Percentiles rank a stretch among this genome's conserved stretches.
Evolutionary conservation across 2,888 invertebrate genomes (phyloP).

Genomic region (Taenaris catops): DNA sequence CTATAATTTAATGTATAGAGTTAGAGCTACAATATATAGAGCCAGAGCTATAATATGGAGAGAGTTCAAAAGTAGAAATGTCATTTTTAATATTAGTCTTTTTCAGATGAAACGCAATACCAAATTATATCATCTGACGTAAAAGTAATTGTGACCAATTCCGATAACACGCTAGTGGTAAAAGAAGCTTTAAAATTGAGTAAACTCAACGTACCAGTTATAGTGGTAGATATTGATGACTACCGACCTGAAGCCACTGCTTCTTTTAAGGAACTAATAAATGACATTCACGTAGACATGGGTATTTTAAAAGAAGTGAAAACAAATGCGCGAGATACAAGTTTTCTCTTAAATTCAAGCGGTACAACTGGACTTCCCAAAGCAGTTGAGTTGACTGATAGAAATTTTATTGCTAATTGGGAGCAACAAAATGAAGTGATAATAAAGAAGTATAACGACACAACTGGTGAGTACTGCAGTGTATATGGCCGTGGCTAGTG

Average conservation of each 20-base stretch:
- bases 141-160: slow-evolving; percentile 77
- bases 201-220: slow-evolving; percentile 68
- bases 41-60: no score
- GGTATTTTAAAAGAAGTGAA: slow-evolving; percentile 58
- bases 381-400: slow-evolving; percentile 84
- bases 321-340: slow-evolving; percentile 73
- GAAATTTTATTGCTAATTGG: slow-evolving; percentile 71
- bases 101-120: slow-evolving; percentile 82
- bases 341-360: slow-evolving; percentile 88
- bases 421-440: slow-evolving; percentile 47
- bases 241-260: slow-evolving; percentile 71
- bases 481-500: no score
- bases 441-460: slow-evolving; percentile 35
- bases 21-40: no score
- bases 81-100: no score
- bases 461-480: no score
- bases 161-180: slow-evolving; percentile 59
- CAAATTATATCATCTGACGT: slow-evolving; percentile 77
- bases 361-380: no score
- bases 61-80: no score
- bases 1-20: no score
- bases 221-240: slow-evolving; percentile 42
- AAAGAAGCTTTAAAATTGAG: slow-evolving; percentile 60
- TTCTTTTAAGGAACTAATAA: slow-evolving; percentile 80
- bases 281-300: slow-evolving; percentile 66